These are phyloP conservation scores for Coecobrya sp. DNA, from an alignment of 2,888 invertebrate species.

Conservation along the genomic window DNA sequence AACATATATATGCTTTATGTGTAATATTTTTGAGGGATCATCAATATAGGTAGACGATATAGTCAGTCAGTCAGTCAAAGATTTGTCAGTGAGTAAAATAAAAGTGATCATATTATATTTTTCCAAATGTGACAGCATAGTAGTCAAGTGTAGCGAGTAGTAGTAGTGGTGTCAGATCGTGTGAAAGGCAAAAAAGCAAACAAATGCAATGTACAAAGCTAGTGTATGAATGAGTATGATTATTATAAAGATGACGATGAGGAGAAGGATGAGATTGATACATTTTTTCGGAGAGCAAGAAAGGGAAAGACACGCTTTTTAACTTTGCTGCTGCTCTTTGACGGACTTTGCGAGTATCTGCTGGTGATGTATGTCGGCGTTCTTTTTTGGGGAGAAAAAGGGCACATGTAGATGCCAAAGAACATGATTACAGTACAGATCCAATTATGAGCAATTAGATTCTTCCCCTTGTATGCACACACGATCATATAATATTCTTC, in stretches of 20 bases:
- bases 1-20: neutral
- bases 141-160: neutral
- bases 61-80: constrained; percentile 20
- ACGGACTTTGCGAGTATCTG: constrained; percentile 33
- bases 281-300: constrained; percentile 33
- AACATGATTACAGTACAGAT: constrained; percentile 86
- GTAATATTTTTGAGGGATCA: neutral
- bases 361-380: constrained; percentile 83
- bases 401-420: constrained; percentile 85
- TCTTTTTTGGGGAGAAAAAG: constrained; percentile 81
- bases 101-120: constrained; percentile 51
- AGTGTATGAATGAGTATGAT: neutral
- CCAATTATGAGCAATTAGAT: constrained; percentile 87
- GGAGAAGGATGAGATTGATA: constrained; percentile 23
- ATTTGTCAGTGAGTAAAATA: constrained; percentile 17
- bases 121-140: constrained; percentile 18
- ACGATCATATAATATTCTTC: neutral
- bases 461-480: constrained; percentile 82
- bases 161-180: neutral
- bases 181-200: constrained; percentile 44
- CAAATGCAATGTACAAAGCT: neutral
- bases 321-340: constrained; percentile 38
- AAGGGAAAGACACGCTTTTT: constrained; percentile 34
- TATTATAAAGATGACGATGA: neutral
- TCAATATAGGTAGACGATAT: neutral